Base-by-base conservation (phyloP, 2,113 vertebrate genomes). In the Glaucomys volans region DNA sequence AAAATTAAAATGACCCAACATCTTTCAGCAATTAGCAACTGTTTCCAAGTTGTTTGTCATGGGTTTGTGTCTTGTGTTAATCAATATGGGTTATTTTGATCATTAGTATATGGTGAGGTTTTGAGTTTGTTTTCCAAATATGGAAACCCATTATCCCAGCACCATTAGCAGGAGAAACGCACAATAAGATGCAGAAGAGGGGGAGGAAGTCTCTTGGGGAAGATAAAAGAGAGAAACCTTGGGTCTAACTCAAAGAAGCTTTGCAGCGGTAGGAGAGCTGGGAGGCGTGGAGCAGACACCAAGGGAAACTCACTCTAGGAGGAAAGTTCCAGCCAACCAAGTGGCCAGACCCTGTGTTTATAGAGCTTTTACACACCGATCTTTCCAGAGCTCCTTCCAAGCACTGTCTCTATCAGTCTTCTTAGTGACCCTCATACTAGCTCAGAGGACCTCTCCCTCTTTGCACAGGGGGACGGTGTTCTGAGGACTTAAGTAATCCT, bases 241-340 rank as follows among this genome's bases (percentile, higher is more conserved):
- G 24, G 14, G 4, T 5, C 6, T 17, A 42, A 54, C n/a, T 20
- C 83, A 50, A 57, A 72, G 59, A 59, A 76, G 22, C n/a, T 42
- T 37, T 9, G 3, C 3, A 24, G 4, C n/a, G 64, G 1, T 37
- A 64, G 24, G 20, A 74, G 44, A 66, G 2, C 24, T 28, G 77
- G 62, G 5, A 62, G 52, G 5, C 10, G 0, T 42, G 2, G 20
- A 32, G 2, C 54, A 64, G 5, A 79, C 0, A 0, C 26, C 66
- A 30, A 24, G 50, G 30, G 32, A n/a, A 76, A 52, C 35, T 80
- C 8, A 5, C 5, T 67, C 54, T 32, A 26, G 50, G 69, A 67
- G 12, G 28, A 57, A 44, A 82, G 14, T 0, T 17, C 32, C 20
- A 74, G 26, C 8, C 22, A 7, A 9, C 28, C 20, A 12, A 14